These are phyloP conservation scores for Vespertilio murinus DNA, from an alignment of 2,797 vertebrate genomes.

Conservation along the genomic window DNA sequence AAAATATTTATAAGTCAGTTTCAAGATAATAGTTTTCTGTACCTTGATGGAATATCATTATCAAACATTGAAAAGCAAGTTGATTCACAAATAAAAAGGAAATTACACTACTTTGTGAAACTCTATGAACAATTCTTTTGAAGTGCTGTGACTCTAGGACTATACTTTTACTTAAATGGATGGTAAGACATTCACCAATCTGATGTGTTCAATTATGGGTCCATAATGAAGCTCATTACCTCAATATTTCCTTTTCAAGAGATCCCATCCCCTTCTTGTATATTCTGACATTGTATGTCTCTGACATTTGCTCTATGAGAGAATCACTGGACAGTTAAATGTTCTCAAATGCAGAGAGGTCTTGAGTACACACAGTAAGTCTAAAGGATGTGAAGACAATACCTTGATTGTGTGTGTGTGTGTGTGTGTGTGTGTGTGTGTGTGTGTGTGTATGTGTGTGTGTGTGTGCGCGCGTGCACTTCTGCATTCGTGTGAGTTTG, in stretches of 20 bases:
- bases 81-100: neutral
- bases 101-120: neutral
- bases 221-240: neutral
- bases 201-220: neutral
- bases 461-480: neutral
- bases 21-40: neutral
- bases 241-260: slow-evolving; percentile 8
- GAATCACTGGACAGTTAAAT: neutral
- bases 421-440: neutral
- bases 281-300: neutral
- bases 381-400: neutral
- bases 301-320: neutral
- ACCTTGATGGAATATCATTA: neutral
- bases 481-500: no score
- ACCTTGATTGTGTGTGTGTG: neutral
- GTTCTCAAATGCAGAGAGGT: neutral
- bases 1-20: slow-evolving; percentile 18
- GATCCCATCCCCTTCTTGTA: no score
- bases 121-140: neutral
- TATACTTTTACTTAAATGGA: slow-evolving; percentile 22
- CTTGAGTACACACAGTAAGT: neutral
- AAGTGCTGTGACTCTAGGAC: neutral
- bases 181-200: neutral
- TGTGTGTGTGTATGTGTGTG: neutral
- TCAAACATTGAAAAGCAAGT: neutral